phyloP scores from a whole-genome alignment of 1,140 invertebrate species.

The Penaeus chinensis region DNA sequence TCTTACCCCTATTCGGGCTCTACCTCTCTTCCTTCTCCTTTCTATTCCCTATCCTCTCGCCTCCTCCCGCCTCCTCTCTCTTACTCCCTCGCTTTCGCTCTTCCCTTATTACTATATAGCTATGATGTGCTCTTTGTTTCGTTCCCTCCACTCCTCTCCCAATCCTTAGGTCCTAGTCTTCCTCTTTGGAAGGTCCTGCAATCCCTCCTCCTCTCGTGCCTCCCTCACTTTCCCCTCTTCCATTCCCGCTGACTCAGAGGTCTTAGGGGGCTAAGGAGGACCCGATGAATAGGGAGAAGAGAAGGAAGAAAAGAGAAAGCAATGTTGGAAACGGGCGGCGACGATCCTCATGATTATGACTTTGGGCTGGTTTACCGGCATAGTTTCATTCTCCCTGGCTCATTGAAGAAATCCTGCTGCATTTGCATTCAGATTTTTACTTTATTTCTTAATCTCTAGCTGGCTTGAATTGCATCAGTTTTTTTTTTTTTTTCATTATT shows the following conservation, averaged over 20 bases:
- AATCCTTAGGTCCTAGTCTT: no score
- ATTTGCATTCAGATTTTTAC: no score
- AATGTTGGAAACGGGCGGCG: no score
- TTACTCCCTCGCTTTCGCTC: not conserved
- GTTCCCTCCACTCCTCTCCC: not conserved
- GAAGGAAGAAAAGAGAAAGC: not conserved
- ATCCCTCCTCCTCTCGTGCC: not conserved
- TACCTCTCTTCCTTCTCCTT: not conserved
- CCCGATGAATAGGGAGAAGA: not conserved
- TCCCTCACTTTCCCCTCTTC: not conserved
- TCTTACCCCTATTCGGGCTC: not conserved
- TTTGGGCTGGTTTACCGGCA: no score
- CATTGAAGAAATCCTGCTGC: no score
- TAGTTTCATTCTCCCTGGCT: no score
- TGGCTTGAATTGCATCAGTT: no score
- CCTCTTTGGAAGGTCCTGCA: not conserved
- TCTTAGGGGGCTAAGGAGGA: not conserved
- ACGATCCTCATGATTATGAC: no score
- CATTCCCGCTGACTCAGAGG: not conserved
- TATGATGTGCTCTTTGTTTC: not conserved
- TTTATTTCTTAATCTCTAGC: no score
- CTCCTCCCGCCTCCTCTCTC: conserved; percentile 3
- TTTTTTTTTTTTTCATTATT: no score
- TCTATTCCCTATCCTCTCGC: conserved; percentile 4
- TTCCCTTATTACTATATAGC: not conserved